Percentiles rank a stretch among this genome's conserved stretches.
These are phyloP conservation scores for Microplitis deprimator DNA, from an alignment of 2,888 invertebrate genomes.

Conservation along the genomic window DNA sequence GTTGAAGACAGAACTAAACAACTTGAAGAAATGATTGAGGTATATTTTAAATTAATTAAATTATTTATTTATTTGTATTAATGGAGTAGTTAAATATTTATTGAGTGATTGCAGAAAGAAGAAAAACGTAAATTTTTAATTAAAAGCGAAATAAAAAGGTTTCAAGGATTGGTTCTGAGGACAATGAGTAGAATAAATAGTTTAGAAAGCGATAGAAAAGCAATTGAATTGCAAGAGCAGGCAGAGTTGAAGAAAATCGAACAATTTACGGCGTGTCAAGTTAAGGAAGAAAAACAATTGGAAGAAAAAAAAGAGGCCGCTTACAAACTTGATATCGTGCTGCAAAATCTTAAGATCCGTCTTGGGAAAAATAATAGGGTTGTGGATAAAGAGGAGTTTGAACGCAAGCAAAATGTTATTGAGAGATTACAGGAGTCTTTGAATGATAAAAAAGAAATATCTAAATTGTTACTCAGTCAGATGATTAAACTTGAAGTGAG, in stretches of 20 bases:
- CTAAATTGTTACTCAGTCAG: constrained; percentile 73
- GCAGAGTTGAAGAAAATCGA: constrained; percentile 59
- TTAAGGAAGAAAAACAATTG: constrained; percentile 55
- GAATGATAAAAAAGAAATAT: constrained; percentile 69
- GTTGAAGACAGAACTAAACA: constrained; percentile 76
- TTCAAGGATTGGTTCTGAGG: constrained; percentile 57
- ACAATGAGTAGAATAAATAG: constrained; percentile 52
- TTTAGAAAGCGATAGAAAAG: constrained; percentile 58
- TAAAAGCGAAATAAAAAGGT: constrained; percentile 56
- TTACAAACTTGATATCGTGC: constrained; percentile 59
- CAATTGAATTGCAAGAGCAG: constrained; percentile 54
- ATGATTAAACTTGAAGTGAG: constrained; percentile 73
- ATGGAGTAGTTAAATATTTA: neutral
- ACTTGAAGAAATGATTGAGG: constrained; percentile 76
- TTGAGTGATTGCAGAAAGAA: constrained; percentile 56
- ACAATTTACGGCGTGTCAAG: constrained; percentile 48
- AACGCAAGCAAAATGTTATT: constrained; percentile 71
- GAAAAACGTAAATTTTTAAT: constrained; percentile 58
- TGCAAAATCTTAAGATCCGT: constrained; percentile 61
- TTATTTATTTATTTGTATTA: neutral
- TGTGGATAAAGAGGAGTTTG: constrained; percentile 64
- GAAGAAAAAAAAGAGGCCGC: constrained; percentile 57
- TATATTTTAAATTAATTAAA: constrained; percentile 45
- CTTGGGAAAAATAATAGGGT: constrained; percentile 58
- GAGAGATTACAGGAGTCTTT: constrained; percentile 71